Base-by-base conservation (phyloP, 1,140 invertebrate genomes). In the Leguminivora glycinivorella region DNA sequence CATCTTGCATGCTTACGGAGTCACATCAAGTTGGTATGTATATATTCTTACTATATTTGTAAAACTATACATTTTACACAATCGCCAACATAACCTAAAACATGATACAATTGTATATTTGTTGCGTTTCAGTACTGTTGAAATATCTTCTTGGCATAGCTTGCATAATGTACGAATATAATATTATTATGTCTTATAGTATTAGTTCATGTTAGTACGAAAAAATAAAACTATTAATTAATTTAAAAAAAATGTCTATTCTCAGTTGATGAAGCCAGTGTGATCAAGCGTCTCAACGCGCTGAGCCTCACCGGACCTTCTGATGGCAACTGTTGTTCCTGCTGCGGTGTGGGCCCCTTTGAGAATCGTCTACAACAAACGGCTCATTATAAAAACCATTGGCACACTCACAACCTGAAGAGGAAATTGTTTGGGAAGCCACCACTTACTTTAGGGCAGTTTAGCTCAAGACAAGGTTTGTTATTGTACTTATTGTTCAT, bases 1-100 rank as follows among this genome's bases (percentile, higher is more conserved):
- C 94, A 58, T 90, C 93, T 70, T 94, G 93, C 69, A 94, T 95
- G 93, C 84, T 94, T 73, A 90, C 89, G 9, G 92, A 93, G 73
- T 88, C 92, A 12, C 87, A 93, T 63, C 86, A 90, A 72, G 72
- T 92, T 72, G 89, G 91, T 92, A 82, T 84, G 85, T 75, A 7
- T 63, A n/a, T 31, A 63, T 29, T 29, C 24, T 29, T 29, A 31
- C 7, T 31, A 29, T 63, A 29, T n/a, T 31, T n/a, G n/a, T 17
- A 17, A 7, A 63, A 17, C 5, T 31, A 24, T n/a, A 17, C 14
- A 17, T 31, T 63, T 63, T 1, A 12, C 1, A n/a, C 14, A 9
- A 22, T 34, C n/a, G 56, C 58, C 58, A 63, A 34, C 12, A 29
- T 63, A 63, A 63, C 58, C 58, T 63, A 63, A 31, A 63, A n/a